Conservation (phyloP, 2,113 vertebrate genomes). For the Nesospiza acunhae region DNA sequence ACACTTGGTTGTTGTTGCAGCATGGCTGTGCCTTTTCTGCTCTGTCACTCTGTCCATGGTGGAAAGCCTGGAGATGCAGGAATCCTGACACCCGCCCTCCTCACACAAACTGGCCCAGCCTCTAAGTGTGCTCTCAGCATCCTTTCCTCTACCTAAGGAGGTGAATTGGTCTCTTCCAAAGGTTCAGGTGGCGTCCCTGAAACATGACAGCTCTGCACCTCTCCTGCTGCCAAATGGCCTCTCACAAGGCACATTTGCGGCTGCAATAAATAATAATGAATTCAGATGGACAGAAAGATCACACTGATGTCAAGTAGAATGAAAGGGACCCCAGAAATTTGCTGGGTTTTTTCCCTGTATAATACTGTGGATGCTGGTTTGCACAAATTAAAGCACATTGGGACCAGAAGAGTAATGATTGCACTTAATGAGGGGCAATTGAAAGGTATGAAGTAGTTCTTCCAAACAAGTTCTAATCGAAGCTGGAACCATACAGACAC, state of each 20-base stretch:
- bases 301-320: neutral
- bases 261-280: neutral
- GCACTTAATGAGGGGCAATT: slow-evolving; percentile 56
- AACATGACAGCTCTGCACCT: neutral
- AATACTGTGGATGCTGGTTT: neutral
- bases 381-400: slow-evolving; percentile 22
- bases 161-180: neutral
- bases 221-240: neutral
- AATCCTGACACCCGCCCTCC: neutral
- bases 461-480: slow-evolving; percentile 60
- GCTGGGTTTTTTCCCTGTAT: neutral
- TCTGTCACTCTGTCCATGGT: neutral
- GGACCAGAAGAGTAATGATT: slow-evolving; percentile 55
- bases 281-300: neutral
- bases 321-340: slow-evolving; percentile 24
- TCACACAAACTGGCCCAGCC: neutral
- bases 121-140: neutral
- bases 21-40: neutral
- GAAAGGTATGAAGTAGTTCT: slow-evolving; percentile 57
- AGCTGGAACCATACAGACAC: slow-evolving; percentile 39
- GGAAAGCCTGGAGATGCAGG: neutral
- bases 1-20: neutral
- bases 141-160: neutral
- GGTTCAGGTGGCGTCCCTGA: neutral
- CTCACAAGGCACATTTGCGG: neutral